Percentiles rank a stretch among this genome's conserved stretches.
These are phyloP conservation scores for Actias luna DNA, from an alignment of 2,888 invertebrate species.

Conservation along the genomic window DNA sequence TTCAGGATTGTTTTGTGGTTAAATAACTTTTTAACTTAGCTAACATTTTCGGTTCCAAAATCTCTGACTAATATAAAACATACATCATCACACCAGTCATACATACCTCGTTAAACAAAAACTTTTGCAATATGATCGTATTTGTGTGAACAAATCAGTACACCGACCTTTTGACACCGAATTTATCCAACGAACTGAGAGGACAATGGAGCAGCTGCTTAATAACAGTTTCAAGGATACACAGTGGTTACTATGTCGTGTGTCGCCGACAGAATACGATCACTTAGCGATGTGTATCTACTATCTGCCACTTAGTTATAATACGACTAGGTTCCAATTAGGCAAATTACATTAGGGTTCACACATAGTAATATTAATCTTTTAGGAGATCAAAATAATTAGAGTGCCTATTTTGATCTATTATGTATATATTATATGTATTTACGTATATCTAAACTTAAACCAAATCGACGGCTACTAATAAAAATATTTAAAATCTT, in stretches of 20 bases:
- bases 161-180: slow-evolving; percentile 14
- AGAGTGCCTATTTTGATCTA: too few species aligned
- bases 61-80: too few species aligned
- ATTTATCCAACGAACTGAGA: slow-evolving; percentile 21
- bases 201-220: slow-evolving; percentile 25
- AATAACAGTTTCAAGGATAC: slow-evolving; percentile 63
- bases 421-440: too few species aligned
- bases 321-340: slow-evolving; percentile 66
- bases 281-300: slow-evolving; percentile 63
- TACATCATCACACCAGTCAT: background rate
- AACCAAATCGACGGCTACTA: too few species aligned
- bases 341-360: slow-evolving; percentile 61
- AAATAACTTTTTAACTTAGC: too few species aligned
- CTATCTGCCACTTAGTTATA: slow-evolving; percentile 55
- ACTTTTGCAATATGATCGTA: background rate
- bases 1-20: too few species aligned
- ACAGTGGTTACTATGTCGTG: slow-evolving; percentile 57
- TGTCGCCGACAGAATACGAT: slow-evolving; percentile 45
- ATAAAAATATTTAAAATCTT: too few species aligned
- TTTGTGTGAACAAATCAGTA: slow-evolving; percentile 1
- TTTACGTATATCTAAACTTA: too few species aligned
- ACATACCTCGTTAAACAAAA: background rate
- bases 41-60: too few species aligned
- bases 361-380: slow-evolving; percentile 11
- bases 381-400: background rate